phyloP scores from a whole-genome alignment of 2,113 vertebrate genomes.

The Deroptyus accipitrinus region DNA sequence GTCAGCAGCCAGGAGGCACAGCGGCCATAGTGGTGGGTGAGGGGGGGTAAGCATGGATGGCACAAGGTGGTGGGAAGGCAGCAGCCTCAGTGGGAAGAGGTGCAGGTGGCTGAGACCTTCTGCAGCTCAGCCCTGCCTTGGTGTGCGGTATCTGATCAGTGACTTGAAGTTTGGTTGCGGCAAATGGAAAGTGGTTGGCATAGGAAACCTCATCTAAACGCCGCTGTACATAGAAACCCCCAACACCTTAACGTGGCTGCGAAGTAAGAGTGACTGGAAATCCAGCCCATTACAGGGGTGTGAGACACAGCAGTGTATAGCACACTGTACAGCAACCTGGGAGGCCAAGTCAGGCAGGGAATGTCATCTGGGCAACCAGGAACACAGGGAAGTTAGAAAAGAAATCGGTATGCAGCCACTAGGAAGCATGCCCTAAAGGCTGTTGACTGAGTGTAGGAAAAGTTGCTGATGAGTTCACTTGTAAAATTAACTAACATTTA shows the following conservation, averaged over 20 bases:
- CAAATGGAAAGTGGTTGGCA: neutral
- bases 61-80: rapidly evolving
- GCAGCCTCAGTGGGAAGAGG: neutral
- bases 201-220: neutral
- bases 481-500: neutral
- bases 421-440: neutral
- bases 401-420: neutral
- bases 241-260: neutral
- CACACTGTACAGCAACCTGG: neutral
- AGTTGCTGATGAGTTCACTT: neutral
- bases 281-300: neutral
- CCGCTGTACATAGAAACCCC: neutral
- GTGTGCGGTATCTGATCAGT: rapidly evolving
- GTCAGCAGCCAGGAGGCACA: neutral
- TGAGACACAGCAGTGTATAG: neutral
- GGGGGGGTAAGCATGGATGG: rapidly evolving
- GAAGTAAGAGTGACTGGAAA: neutral
- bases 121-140: rapidly evolving
- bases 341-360: neutral
- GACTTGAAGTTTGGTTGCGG: rapidly evolving
- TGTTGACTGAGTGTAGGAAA: neutral
- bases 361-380: neutral
- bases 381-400: neutral
- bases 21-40: rapidly evolving
- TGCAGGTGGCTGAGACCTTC: rapidly evolving